A percentile compares a stretch with the other conserved stretches of the same genome.
Evolutionary conservation across 2,888 invertebrate species (phyloP).

Genomic region (Lymantria monacha): DNA sequence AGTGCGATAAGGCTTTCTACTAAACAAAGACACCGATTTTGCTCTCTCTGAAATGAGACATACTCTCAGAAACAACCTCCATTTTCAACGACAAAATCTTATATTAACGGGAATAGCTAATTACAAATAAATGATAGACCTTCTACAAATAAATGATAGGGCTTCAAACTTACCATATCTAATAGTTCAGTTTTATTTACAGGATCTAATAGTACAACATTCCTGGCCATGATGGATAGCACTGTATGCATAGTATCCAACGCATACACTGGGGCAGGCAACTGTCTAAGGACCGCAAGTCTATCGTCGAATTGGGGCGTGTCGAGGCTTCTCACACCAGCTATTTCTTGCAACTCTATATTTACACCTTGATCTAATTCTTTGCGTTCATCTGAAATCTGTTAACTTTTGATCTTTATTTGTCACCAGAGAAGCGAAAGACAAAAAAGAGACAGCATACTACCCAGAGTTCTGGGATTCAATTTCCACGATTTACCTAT

Average conservation of each 20-base stretch:
- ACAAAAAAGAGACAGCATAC: no score
- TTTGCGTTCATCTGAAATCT: slow-evolving; percentile 52
- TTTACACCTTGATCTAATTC: slow-evolving; percentile 50
- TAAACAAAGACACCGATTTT: slow-evolving; percentile 69
- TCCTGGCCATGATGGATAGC: slow-evolving; percentile 57
- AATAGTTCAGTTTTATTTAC: slow-evolving; percentile 43
- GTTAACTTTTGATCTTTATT: background rate
- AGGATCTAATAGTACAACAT: slow-evolving; percentile 43
- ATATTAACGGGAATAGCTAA: no score
- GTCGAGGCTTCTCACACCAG: slow-evolving; percentile 31
- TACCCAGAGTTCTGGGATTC: no score
- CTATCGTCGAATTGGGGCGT: slow-evolving; percentile 45
- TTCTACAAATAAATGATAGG: no score
- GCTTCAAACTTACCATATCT: slow-evolving; percentile 47
- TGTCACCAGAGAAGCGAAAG: no score
- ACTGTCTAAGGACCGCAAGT: slow-evolving; percentile 55
- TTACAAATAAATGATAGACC: no score
- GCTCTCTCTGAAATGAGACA: slow-evolving; percentile 64
- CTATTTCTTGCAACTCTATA: slow-evolving; percentile 56
- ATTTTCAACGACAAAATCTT: no score
- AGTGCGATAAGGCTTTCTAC: slow-evolving; percentile 76
- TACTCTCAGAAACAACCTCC: background rate
- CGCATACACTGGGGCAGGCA: slow-evolving; percentile 68
- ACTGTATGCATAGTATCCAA: slow-evolving; percentile 59
- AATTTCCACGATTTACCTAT: no score